phyloP scores from a whole-genome alignment of 2,888 invertebrate species.

The Phania funesta region DNA sequence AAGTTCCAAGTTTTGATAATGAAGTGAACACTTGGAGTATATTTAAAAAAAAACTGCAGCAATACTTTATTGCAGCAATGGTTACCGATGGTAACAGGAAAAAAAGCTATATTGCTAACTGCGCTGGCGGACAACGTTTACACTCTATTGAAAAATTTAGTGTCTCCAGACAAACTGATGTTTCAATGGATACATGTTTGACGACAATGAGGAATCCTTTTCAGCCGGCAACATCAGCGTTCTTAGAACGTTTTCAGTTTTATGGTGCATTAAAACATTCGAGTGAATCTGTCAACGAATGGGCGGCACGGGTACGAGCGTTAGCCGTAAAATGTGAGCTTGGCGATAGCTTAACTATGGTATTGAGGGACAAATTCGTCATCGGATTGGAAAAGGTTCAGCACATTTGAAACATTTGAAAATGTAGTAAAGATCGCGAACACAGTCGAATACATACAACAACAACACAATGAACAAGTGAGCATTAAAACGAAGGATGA shows the following conservation, averaged over 20 bases:
- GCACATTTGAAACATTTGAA: no score
- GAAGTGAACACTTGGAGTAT: no score
- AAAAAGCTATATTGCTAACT: slow-evolving; percentile 3
- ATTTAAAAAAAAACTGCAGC: no score
- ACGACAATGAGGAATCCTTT: not conserved
- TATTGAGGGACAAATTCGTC: no score
- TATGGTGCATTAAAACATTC: not conserved
- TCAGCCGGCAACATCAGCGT: not conserved
- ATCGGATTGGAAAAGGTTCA: no score
- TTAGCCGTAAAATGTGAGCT: no score
- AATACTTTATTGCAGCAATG: no score
- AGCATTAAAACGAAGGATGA: not conserved
- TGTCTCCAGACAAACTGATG: not conserved
- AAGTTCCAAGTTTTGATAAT: no score
- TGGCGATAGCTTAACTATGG: no score
- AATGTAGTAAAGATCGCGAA: no score
- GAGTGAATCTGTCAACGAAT: not conserved
- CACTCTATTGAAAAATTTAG: not conserved
- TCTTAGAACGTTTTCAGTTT: slow-evolving; percentile 1
- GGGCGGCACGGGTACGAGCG: not conserved
- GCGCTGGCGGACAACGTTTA: slow-evolving; percentile 2
- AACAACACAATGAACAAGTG: not conserved
- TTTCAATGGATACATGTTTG: not conserved
- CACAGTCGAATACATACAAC: not conserved
- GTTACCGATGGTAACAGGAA: no score